Conservation (phyloP, 2,113 vertebrate genomes). For the Ptychochromis oligacanthus region DNA sequence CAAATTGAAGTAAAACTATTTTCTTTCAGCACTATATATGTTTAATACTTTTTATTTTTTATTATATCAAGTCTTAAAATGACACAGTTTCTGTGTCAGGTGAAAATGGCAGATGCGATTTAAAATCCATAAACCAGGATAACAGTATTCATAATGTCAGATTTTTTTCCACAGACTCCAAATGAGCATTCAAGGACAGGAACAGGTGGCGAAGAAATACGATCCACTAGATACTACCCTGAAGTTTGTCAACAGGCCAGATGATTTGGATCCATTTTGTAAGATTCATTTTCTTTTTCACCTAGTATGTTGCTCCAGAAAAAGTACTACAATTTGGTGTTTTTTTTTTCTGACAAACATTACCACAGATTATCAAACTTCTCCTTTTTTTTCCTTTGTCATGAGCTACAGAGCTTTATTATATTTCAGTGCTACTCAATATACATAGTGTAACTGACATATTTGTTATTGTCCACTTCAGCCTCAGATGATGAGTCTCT, state of each 20-base stretch:
- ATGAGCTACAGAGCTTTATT: background rate
- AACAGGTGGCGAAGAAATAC: constrained; percentile 46
- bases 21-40: background rate
- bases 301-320: background rate
- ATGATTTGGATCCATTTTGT: constrained; percentile 62
- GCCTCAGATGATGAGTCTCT: constrained; percentile 43
- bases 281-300: background rate
- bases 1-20: background rate
- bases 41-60: background rate
- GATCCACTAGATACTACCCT: constrained; percentile 63
- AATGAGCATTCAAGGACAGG: constrained; percentile 12
- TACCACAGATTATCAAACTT: background rate
- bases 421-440: background rate
- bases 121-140: rapidly evolving
- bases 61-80: background rate
- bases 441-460: background rate
- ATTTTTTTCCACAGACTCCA: background rate
- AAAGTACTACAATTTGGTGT: rapidly evolving
- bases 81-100: rapidly evolving
- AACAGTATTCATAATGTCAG: background rate
- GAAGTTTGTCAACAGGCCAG: constrained; percentile 51
- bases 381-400: rapidly evolving
- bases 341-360: background rate
- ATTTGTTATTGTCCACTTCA: background rate
- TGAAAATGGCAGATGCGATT: rapidly evolving